A percentile compares a stretch with the other conserved stretches of the same genome.
Conservation (phyloP, 2,888 invertebrate genomes). For the Empis livida region DNA sequence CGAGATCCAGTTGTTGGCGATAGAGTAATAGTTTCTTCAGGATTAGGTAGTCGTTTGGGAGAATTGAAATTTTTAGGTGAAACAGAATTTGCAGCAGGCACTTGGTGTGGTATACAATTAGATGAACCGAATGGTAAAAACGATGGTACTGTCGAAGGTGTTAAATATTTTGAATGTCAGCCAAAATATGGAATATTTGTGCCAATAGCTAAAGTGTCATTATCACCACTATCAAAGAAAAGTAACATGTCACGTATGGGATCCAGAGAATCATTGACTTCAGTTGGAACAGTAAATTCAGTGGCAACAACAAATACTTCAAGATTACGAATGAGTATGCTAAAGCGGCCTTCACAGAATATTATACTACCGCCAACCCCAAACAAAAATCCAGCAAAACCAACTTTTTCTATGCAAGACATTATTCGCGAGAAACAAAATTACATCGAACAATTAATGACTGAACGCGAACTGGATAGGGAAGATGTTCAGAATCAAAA, state of each 20-base stretch:
- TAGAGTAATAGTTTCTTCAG: conserved; percentile 77
- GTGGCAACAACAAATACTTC: conserved; percentile 40
- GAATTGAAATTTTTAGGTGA: conserved; percentile 71
- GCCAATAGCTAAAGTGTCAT: conserved; percentile 77
- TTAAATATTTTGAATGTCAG: conserved; percentile 88
- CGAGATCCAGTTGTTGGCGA: conserved; percentile 71
- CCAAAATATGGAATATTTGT: conserved; percentile 89
- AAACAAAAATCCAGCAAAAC: background rate
- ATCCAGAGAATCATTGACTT: conserved; percentile 74
- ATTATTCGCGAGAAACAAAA: conserved; percentile 85
- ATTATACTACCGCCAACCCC: background rate
- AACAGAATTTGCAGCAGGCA: conserved; percentile 67
- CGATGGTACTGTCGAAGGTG: conserved; percentile 86
- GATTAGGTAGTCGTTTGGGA: conserved; percentile 80
- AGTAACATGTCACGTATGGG: conserved; percentile 55
- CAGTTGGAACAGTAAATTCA: conserved; percentile 48
- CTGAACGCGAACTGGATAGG: conserved; percentile 82
- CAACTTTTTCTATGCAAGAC: conserved; percentile 45
- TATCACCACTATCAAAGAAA: conserved; percentile 62
- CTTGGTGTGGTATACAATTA: conserved; percentile 93
- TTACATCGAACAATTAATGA: conserved; percentile 82
- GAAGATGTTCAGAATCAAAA: conserved; percentile 71
- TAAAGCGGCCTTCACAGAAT: conserved; percentile 19
- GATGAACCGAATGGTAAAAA: conserved; percentile 92
- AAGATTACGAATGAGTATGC: conserved; percentile 33